Percentiles rank a stretch among this genome's conserved stretches.
These are phyloP conservation scores for Chrysolina haemoptera DNA, from an alignment of 2,888 invertebrate species.

Conservation along the genomic window DNA sequence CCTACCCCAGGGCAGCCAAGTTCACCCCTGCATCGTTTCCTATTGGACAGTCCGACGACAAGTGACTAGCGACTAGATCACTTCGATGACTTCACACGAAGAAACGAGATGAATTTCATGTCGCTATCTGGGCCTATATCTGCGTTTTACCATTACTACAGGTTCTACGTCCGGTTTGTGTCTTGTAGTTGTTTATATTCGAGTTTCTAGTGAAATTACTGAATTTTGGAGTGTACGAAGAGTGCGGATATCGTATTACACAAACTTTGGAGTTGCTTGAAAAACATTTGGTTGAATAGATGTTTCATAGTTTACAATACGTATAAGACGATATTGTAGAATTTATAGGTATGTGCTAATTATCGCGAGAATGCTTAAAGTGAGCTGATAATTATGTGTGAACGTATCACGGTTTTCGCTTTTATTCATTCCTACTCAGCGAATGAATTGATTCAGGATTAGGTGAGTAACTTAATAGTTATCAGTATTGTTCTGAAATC, in stretches of 20 bases:
- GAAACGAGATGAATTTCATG: conserved; percentile 35
- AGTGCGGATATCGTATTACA: background rate
- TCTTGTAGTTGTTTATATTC: conserved; percentile 5
- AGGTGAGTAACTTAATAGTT: background rate
- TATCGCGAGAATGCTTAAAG: background rate
- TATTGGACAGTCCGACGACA: conserved; percentile 42
- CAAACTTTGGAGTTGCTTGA: background rate
- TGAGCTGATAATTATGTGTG: background rate
- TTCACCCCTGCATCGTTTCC: conserved; percentile 42
- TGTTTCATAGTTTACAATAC: background rate
- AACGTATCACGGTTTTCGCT: background rate
- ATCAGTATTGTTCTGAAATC: background rate
- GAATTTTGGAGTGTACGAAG: background rate
- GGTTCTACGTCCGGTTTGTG: background rate
- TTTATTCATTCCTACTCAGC: background rate
- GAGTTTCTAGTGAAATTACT: background rate
- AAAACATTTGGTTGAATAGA: background rate
- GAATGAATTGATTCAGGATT: background rate
- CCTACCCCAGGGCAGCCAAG: background rate
- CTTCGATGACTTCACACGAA: conserved; percentile 13
- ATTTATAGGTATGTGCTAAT: background rate
- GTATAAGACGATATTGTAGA: too few species aligned
- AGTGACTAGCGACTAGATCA: conserved; percentile 19
- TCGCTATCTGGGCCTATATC: conserved; percentile 13
- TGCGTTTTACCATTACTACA: background rate